phyloP scores from a whole-genome alignment of 2,113 vertebrate species.

The Orthonyx spaldingii region DNA sequence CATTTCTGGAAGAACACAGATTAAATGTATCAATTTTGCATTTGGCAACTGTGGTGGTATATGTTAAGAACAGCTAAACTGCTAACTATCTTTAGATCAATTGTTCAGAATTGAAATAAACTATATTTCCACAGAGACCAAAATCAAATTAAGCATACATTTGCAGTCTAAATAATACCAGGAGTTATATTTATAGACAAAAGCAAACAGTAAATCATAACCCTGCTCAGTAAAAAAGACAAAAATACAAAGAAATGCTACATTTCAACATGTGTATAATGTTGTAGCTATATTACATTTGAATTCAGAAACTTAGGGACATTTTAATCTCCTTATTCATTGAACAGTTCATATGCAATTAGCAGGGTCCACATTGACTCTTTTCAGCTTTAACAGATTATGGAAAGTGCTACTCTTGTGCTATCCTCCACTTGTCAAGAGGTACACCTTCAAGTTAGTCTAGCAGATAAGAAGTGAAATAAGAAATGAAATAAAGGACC shows the following conservation, averaged over 20 bases:
- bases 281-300: background rate
- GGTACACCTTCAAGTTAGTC: background rate
- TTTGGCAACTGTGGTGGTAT: background rate
- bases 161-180: background rate
- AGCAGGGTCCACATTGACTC: background rate
- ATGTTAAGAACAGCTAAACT: background rate
- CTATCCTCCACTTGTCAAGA: background rate
- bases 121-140: background rate
- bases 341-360: background rate
- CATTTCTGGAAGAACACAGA: background rate
- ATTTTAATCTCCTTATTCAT: background rate
- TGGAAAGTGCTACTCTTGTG: background rate
- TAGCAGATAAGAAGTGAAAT: background rate
- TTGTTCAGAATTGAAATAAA: background rate
- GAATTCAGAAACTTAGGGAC: background rate
- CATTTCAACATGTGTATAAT: background rate
- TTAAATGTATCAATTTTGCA: constrained; percentile 16
- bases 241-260: background rate
- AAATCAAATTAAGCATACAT: background rate
- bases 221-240: background rate
- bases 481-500: background rate
- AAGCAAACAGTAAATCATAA: background rate
- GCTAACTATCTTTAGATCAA: background rate
- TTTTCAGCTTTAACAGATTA: background rate
- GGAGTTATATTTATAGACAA: background rate